Percentiles rank a stretch among this genome's conserved stretches.
Evolutionary conservation across 37 sponge, comb jelly and placozoan genomes (phyloP).

Genomic region (Crambe crambe): DNA sequence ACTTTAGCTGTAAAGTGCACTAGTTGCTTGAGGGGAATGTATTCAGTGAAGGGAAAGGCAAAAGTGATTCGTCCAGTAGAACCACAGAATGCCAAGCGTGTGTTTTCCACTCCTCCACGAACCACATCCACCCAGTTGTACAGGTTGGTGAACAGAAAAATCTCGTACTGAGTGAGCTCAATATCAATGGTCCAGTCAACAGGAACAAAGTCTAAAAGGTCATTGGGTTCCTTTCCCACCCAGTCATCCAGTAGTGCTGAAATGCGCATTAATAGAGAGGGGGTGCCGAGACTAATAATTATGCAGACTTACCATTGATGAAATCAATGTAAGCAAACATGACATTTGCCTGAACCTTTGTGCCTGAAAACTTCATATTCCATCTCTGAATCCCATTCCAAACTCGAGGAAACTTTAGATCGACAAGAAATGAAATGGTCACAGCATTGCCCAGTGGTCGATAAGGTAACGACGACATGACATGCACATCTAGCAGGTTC

Average conservation of each 20-base stretch:
- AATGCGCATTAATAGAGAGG: not conserved
- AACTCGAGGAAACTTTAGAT: conserved; percentile 69
- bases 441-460: not conserved
- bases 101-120: conserved; percentile 46
- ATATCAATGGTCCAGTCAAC: conserved; percentile 65
- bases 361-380: conserved; percentile 61
- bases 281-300: not conserved
- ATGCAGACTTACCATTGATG: conserved; percentile 53
- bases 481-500: not conserved
- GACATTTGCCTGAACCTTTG: conserved; percentile 42
- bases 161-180: conserved; percentile 61
- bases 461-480: conserved; percentile 38
- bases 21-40: conserved; percentile 61
- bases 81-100: conserved; percentile 78
- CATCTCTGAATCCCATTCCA: conserved; percentile 85
- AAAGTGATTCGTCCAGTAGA: conserved; percentile 59
- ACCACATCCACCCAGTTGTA: conserved; percentile 83
- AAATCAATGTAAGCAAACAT: conserved; percentile 82
- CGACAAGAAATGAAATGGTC: conserved; percentile 13
- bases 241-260: conserved; percentile 78
- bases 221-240: conserved; percentile 56
- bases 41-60: conserved; percentile 71
- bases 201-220: conserved; percentile 75
- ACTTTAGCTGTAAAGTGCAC: conserved; percentile 68
- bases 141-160: conserved; percentile 69